Conservation (phyloP, 1,140 invertebrate species). For the Thaumetopoea pityocampa region DNA sequence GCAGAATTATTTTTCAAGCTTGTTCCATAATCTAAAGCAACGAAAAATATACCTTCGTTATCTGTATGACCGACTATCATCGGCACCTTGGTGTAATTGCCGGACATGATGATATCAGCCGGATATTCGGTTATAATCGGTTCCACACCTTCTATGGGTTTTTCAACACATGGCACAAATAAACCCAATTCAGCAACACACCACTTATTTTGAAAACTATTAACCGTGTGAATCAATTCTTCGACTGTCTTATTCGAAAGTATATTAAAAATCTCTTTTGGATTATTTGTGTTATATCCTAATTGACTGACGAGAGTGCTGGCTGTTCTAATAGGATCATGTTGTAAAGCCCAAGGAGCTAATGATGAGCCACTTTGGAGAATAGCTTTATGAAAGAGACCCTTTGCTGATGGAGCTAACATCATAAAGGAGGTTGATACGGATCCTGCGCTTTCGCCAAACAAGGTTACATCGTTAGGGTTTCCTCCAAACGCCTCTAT, state of each 20-base stretch:
- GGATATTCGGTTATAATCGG: slow-evolving; percentile 51
- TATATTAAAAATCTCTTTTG: slow-evolving; percentile 51
- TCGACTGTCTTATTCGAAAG: slow-evolving; percentile 40
- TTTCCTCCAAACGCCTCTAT: slow-evolving; percentile 72
- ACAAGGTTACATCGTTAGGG: slow-evolving; percentile 62
- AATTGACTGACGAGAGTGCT: slow-evolving; percentile 55
- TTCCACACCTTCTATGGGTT: slow-evolving; percentile 44
- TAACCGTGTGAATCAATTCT: slow-evolving; percentile 47
- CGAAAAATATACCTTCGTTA: slow-evolving; percentile 64
- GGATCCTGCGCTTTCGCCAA: slow-evolving; percentile 70
- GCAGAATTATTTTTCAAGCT: slow-evolving; percentile 28
- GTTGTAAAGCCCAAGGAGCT: slow-evolving; percentile 77
- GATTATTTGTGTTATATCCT: slow-evolving; percentile 48
- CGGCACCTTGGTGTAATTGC: slow-evolving; percentile 63
- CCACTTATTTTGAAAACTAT: slow-evolving; percentile 35
- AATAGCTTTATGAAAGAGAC: slow-evolving; percentile 70
- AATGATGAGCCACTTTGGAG: slow-evolving; percentile 83
- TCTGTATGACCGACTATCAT: slow-evolving; percentile 65
- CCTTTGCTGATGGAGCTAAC: slow-evolving; percentile 50
- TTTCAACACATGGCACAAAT: slow-evolving; percentile 63
- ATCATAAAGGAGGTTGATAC: slow-evolving; percentile 61
- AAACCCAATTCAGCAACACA: slow-evolving; percentile 46
- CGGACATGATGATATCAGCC: slow-evolving; percentile 42
- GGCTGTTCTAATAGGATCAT: slow-evolving; percentile 55
- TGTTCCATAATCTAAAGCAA: slow-evolving; percentile 45